Base-by-base conservation (phyloP, 2,797 vertebrate species). In the Apogon hyalosoma region DNA sequence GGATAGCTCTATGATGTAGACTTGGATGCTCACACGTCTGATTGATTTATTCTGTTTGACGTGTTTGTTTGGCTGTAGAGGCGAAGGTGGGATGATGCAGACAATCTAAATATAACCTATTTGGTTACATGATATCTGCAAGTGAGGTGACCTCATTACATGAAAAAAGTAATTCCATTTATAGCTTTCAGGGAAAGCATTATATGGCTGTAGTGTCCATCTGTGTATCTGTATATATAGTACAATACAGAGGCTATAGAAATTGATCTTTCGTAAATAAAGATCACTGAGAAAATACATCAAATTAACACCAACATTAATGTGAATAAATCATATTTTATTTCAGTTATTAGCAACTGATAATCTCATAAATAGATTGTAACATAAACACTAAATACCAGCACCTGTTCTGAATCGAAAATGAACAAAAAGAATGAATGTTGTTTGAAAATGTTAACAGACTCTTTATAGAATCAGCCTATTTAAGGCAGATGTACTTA, bases 131-230 rank as follows among this genome's bases (percentile, higher is more conserved):
- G 89, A 89, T 87, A 88, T 63, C 43, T 82, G 74, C 54, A 48
- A 87, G 77, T 41, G 72, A 71, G 84, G 86, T 91, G 89, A 93
- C 88, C 88, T 90, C 82, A 89, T 87, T 91, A 88, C 70, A 82
- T 86, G 63, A 88, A 89, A 90, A 87, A 88, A 86, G 66, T 77
- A 85, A 70, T 41, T 63, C 90, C 74, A 84, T 90, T 82, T 89
- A 84, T 87, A 90, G 82, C 69, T 69, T 84, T 89, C 87, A 84
- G 68, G 82, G 86, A 87, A 88, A 71, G 65, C 60, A 63, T 74
- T 68, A 68, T 47, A 61, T 73, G 61, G 60, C 40, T 47, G 16
- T 21, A 55, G 50, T 75, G 83, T 71, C 81, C 74, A 81, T 82
- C 69, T 63, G 77, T 74, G 70, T 66, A 66, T 56, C 77, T 56